Evolutionary conservation across 2,888 invertebrate species (phyloP).

Genomic region (Phengaris arion): DNA sequence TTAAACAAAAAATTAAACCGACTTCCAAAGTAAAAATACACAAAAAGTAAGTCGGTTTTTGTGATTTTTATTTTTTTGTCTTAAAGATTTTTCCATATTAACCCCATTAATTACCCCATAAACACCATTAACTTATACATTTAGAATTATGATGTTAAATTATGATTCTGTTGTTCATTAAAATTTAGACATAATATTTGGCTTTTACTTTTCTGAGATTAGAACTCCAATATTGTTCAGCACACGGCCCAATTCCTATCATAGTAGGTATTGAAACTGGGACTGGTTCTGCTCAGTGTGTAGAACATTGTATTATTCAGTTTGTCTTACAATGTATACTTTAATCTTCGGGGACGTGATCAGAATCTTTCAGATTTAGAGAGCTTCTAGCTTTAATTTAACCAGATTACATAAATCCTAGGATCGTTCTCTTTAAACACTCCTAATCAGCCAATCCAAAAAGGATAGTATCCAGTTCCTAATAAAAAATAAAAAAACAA

Average conservation of each 20-base stretch:
- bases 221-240: not conserved
- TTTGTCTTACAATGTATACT: conserved; percentile 3
- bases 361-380: not conserved
- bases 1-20: too few species aligned
- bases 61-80: not conserved
- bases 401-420: conserved; percentile 17
- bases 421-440: not conserved
- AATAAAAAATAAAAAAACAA: not conserved
- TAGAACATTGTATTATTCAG: conserved; percentile 4
- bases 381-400: not conserved
- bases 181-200: not conserved
- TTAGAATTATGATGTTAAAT: too few species aligned
- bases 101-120: too few species aligned
- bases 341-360: not conserved
- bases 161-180: not conserved
- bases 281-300: not conserved
- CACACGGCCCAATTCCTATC: not conserved
- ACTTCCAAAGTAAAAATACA: too few species aligned
- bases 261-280: not conserved
- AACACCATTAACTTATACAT: too few species aligned
- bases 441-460: not conserved
- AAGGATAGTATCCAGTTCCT: not conserved
- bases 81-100: not conserved
- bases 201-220: not conserved
- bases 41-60: too few species aligned